These are phyloP conservation scores for Sisor rabdophorus DNA, from an alignment of 2,113 vertebrate genomes.

Conservation along the genomic window DNA sequence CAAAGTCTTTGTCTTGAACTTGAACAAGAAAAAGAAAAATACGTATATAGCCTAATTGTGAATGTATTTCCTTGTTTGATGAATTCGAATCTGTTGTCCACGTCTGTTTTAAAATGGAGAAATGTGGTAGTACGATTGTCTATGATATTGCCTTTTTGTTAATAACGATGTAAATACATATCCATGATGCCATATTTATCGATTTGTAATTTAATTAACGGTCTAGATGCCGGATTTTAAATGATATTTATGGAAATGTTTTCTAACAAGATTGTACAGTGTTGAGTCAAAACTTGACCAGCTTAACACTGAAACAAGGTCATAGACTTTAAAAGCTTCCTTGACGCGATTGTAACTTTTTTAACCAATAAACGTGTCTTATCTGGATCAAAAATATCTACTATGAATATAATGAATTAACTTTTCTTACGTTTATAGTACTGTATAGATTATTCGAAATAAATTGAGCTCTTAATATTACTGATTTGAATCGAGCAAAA, in stretches of 20 bases:
- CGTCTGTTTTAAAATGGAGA: slow-evolving; percentile 93
- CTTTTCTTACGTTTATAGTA: slow-evolving; percentile 64
- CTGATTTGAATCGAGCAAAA: slow-evolving; percentile 63
- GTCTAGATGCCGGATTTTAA: slow-evolving; percentile 94
- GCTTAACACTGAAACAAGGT: slow-evolving; percentile 95
- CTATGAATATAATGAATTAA: slow-evolving; percentile 74
- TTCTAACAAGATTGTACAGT: slow-evolving; percentile 98
- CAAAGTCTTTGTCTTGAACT: slow-evolving; percentile 99
- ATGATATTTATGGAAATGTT: slow-evolving; percentile 99
- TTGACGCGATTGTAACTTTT: slow-evolving; percentile 77
- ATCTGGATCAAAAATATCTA: slow-evolving; percentile 72
- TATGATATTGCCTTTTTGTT: slow-evolving; percentile 99
- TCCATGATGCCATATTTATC: slow-evolving; percentile 99
- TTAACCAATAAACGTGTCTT: slow-evolving; percentile 78
- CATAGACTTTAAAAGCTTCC: slow-evolving; percentile 88
- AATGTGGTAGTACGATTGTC: slow-evolving; percentile 95
- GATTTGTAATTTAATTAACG: slow-evolving; percentile 99
- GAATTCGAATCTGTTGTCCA: slow-evolving; percentile 93
- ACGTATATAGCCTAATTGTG: slow-evolving; percentile 88
- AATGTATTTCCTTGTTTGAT: slow-evolving; percentile 99
- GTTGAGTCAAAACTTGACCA: slow-evolving; percentile 89
- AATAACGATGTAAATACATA: slow-evolving; percentile 99
- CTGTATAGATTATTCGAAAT: slow-evolving; percentile 65
- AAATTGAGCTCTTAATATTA: slow-evolving; percentile 67
- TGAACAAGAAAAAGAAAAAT: slow-evolving; percentile 77